These are phyloP conservation scores for Nemoura dubitans DNA, from an alignment of 2,888 invertebrate genomes.

Conservation along the genomic window DNA sequence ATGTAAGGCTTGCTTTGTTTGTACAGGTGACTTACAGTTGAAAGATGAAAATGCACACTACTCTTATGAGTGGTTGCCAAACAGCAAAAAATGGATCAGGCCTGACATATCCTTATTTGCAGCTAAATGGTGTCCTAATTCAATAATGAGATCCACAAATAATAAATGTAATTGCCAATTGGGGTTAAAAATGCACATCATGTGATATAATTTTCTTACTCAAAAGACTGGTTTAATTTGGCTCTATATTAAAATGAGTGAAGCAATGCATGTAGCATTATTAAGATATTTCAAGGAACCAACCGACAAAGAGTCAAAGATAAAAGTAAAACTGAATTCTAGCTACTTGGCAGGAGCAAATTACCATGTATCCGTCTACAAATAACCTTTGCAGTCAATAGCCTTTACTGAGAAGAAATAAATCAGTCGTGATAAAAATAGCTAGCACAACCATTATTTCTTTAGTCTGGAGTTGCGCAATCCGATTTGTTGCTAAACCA, in stretches of 20 bases:
- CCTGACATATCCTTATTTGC: neutral
- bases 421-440: neutral
- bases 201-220: too few species aligned
- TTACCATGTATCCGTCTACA: constrained; percentile 18
- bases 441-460: neutral
- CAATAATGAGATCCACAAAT: neutral
- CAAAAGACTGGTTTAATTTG: neutral
- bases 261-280: neutral
- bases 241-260: neutral
- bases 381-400: constrained; percentile 34
- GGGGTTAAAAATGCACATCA: too few species aligned
- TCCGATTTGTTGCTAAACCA: neutral
- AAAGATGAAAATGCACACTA: neutral
- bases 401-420: constrained; percentile 19
- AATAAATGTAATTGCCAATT: too few species aligned
- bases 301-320: neutral
- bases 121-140: neutral
- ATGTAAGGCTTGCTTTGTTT: neutral
- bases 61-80: neutral
- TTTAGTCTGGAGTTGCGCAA: neutral
- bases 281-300: neutral
- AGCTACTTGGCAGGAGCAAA: constrained; percentile 27
- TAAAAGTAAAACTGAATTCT: neutral
- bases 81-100: too few species aligned
- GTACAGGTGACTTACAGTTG: neutral